These are phyloP conservation scores for Spilogale gracilis DNA, from an alignment of 2,113 vertebrate genomes.

Conservation along the genomic window DNA sequence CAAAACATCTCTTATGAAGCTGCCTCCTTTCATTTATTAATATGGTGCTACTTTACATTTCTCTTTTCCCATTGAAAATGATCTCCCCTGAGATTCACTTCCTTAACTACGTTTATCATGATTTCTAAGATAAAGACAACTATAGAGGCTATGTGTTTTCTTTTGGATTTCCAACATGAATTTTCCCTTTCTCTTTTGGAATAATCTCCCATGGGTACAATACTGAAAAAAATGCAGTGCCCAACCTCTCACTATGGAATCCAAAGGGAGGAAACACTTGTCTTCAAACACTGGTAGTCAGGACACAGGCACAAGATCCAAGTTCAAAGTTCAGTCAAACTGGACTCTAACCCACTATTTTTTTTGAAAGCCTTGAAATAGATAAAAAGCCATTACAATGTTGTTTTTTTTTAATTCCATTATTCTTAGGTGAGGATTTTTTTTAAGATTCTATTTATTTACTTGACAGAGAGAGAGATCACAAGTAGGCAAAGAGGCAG, in stretches of 20 bases:
- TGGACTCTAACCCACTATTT: not conserved
- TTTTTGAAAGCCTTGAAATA: not conserved
- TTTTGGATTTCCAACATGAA: not conserved
- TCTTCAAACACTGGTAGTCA: not conserved
- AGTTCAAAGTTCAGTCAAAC: too few species aligned
- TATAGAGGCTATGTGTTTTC: not conserved
- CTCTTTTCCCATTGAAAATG: not conserved
- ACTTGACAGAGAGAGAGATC: too few species aligned
- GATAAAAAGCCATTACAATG: not conserved
- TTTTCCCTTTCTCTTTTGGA: not conserved
- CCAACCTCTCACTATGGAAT: not conserved
- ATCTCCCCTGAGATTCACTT: not conserved
- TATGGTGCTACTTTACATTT: not conserved
- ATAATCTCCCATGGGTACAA: not conserved
- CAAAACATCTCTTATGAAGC: not conserved
- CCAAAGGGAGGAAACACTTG: not conserved
- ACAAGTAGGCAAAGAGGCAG: too few species aligned
- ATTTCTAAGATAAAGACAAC: not conserved
- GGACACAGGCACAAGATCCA: not conserved
- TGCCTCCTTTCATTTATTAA: not conserved
- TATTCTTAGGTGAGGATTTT: not conserved
- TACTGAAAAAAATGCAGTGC: not conserved
- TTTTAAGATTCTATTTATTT: too few species aligned
- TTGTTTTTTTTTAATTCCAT: not conserved
- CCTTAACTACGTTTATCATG: not conserved